Conservation (phyloP, 2,113 vertebrate genomes). For the Cochlearius cochlearius region DNA sequence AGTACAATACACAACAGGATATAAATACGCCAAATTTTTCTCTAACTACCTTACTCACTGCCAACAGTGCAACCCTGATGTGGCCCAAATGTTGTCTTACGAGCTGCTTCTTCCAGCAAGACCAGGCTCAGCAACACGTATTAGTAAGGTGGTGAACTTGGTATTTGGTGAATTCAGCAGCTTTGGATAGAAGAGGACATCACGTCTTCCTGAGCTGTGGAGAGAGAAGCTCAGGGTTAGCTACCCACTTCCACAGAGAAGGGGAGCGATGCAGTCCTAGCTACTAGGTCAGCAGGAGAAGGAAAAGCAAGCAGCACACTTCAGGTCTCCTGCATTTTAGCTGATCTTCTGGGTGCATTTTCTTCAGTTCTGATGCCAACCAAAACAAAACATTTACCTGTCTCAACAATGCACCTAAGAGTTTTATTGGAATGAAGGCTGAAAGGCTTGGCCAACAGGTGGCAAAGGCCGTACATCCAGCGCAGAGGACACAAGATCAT, state of each 20-base stretch:
- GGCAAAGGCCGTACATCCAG: background rate
- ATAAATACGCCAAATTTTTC: background rate
- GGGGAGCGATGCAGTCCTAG: background rate
- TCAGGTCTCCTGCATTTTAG: background rate
- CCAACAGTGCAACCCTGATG: background rate
- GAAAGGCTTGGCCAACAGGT: background rate
- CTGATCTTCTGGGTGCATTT: background rate
- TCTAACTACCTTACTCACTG: background rate
- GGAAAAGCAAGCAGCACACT: background rate
- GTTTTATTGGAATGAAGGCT: background rate
- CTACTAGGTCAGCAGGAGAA: background rate
- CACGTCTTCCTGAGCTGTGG: background rate
- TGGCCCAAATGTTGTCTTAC: background rate
- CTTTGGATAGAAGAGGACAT: background rate
- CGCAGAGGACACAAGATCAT: background rate
- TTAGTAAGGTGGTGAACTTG: background rate
- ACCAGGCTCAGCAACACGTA: background rate
- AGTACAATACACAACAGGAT: background rate
- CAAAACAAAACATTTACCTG: background rate
- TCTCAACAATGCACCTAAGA: background rate
- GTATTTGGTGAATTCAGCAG: background rate
- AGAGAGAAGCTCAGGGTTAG: background rate
- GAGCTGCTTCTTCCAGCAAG: background rate
- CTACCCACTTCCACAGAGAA: background rate
- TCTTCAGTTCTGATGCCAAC: background rate